Base-by-base conservation (phyloP, 2,888 invertebrate species). In the Dryobotodes eremita region DNA sequence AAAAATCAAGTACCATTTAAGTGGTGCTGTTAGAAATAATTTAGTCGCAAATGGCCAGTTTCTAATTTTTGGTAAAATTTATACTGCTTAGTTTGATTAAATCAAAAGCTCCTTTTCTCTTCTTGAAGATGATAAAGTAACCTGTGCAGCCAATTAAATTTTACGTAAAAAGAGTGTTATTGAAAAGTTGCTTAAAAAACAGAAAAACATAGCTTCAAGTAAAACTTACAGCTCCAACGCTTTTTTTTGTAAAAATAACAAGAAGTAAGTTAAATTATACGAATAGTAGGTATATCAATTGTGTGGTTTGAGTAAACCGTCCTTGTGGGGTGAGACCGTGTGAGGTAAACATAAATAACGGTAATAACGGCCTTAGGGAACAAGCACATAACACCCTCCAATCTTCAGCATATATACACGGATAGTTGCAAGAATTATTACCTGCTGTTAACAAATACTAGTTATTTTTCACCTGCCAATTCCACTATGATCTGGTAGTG, bases 261-360 rank as follows among this genome's bases (percentile, higher is more conserved):
- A 57, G 59, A 31, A 42, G 31, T n/a, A 23, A 20, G 50, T 62
- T 31, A 65, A 69, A 66, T 71, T 64, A 55, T 42, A 70, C 55
- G 31, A 50, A 73, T 61, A 46, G 53, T n/a, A n/a, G n/a, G n/a
- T 79, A 57, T 62, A 62, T 75, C 66, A 74, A 77, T 65, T 36
- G 61, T 46, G 17, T 48, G 64, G 71, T 76, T 79, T 73, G 73
- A 69, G 77, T 75, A 79, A 77, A 62, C 65, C 79, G 82, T 72
- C 68, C 75, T 82, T 77, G 79, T 71, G 79, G 74, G 79, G 80
- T 79, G 79, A 82, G 68, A 46, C 46, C 10, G 46, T 46, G 46
- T 46, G 10, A 68, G 79, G 81, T 87, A 78, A 76, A 79, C 87
- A 88, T 92, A 90, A 90, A 91, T 91, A 92, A 90, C 87, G 88